Base-by-base conservation (phyloP, 2,113 vertebrate genomes). In the Platysternon megacephalum region DNA sequence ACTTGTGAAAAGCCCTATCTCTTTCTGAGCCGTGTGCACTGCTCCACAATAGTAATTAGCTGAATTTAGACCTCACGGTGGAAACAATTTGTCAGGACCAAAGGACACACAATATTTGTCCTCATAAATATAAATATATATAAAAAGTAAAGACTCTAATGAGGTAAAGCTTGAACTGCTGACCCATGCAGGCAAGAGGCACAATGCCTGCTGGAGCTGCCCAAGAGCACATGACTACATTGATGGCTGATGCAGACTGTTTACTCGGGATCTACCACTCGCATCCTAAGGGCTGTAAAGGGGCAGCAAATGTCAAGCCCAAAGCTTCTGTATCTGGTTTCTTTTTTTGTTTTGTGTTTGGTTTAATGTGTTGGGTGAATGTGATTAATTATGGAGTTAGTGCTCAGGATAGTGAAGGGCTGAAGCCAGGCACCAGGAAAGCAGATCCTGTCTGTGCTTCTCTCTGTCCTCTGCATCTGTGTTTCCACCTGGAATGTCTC, bases 171-270 rank as follows among this genome's bases (percentile, higher is more conserved):
- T 58, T 48, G 52, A 79, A 79, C 21, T 44, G 44, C 56, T 22
- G 56, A 48, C 19, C 4, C 17, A 76, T 76, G 42, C 29, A 24
- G 14, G 28, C 3, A 1, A 1, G 28, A 44, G 42, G 24, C 39
- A 49, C 29, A 6, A 39, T 5, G 22, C 55, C 72, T 68, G n/a
- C 46, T 28, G 82, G n/a, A 19, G 22, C 82, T 39, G 48, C 56
- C 29, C 48, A 10, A 1, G 5, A 29, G 55, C 88, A 21, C 46
- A 1, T n/a, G 21, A 4, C 24, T 12, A 11, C 1, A 2, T 1
- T 26, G 72, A 2, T 17, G 79, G 79, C 19, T 46, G 61, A 61
- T 19, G 58, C 58, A 1, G 44, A 46, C 10, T 49, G 2, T 13
- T 22, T 79, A 39, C n/a, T 10, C 2, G 12, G 79, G 49, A 53